These are phyloP conservation scores for Drosophila recens DNA, from an alignment of 2,888 invertebrate genomes.

Conservation along the genomic window DNA sequence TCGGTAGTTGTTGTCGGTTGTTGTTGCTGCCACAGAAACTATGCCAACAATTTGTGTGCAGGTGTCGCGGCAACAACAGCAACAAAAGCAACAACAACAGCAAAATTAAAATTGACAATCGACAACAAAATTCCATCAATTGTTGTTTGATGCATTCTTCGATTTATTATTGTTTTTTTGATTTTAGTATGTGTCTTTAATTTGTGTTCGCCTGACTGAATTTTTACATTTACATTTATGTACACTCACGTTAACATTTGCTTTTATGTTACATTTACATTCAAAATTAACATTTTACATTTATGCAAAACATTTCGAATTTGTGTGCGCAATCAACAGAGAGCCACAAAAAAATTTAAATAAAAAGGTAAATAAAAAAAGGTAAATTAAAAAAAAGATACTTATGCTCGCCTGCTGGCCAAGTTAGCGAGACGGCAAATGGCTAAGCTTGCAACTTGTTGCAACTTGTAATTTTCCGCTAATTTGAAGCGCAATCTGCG, in stretches of 20 bases:
- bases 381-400: conserved; percentile 36
- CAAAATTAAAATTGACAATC: conserved; percentile 11
- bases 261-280: conserved; percentile 34
- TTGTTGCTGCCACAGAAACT: conserved; percentile 45
- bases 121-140: conserved; percentile 29
- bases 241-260: conserved; percentile 31
- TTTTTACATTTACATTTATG: conserved; percentile 32
- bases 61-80: conserved; percentile 42
- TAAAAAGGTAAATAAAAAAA: conserved; percentile 1
- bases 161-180: conserved; percentile 1
- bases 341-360: conserved; percentile 20
- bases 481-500: conserved; percentile 66
- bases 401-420: conserved; percentile 35
- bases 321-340: conserved; percentile 52
- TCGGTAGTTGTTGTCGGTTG: conserved; percentile 19
- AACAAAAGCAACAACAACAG: conserved; percentile 1
- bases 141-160: conserved; percentile 24
- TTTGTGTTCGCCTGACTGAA: conserved; percentile 43
- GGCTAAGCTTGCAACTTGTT: conserved; percentile 52
- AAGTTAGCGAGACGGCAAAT: conserved; percentile 45
- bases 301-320: conserved; percentile 54
- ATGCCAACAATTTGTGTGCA: conserved; percentile 58
- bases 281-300: conserved; percentile 34
- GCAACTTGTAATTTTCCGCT: conserved; percentile 73
- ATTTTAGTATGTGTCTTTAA: conserved; percentile 25